Base-by-base conservation (phyloP, 2,797 vertebrate genomes). In the Picus viridis region DNA sequence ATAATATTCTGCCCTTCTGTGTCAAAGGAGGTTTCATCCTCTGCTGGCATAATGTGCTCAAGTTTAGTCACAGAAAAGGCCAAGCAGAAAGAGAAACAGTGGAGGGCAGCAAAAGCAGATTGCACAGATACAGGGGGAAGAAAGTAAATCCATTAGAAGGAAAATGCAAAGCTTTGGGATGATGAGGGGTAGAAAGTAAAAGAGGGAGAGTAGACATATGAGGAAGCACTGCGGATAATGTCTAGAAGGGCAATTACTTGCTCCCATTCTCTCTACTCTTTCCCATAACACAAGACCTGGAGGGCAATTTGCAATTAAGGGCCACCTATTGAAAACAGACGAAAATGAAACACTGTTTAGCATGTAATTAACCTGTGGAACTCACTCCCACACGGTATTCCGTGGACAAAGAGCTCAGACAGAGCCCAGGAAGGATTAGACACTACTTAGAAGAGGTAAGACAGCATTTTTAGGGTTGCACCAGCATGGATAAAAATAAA, bases 401-500 rank as follows among this genome's bases (percentile, higher is more conserved):
- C 68, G 54, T n/a, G 51, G 89, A 94, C 74, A 94, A 96, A 91
- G 77, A 84, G 57, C 64, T 94, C 91, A 84, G 90, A 43, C 29
- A 83, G 80, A 86, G 68, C 41, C 30, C 49, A 64, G 76, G 76
- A 93, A 94, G 74, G 71, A 83, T 95, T 86, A 95, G 92, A 82
- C 45, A 34, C 34, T 51, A 54, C 70, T 86, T 81, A 85, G 95
- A 87, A 78, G 74, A 79, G 27, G 71, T 72, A 86, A 95, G 89
- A 79, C 34, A 93, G 71, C 80, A 86, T 91, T 91, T 93, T 94
- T 7, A 27, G 2, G 2, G 7, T 84, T 92, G 68, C 29, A 74
- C 74, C 83, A 91, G 90, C 80, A 54, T 82, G 87, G 94, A 86
- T 95, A 93, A 95, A 95, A 94, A 94, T 92, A 92, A 92, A 91